Evolutionary conservation across 2,797 vertebrate genomes (phyloP), one percentile per base, ranked within the genome.

Genomic region (Sternotherus odoratus): DNA sequence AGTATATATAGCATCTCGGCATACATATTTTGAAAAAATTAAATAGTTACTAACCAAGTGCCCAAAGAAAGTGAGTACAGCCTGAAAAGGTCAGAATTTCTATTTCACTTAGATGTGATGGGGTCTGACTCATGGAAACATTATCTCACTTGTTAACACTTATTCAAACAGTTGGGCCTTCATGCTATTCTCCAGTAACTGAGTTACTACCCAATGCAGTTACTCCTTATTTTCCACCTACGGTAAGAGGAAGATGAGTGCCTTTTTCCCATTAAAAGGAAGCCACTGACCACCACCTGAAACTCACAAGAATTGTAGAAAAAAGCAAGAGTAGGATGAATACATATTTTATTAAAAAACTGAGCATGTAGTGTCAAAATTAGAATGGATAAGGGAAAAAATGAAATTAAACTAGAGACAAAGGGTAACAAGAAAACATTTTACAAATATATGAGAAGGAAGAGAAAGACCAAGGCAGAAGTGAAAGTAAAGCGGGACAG

Each of bases 61-160:
- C 53, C 94, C 77, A 72, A 36, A 36, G 77, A 93, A 90, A 87
- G 63, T 86, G 53, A 91, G 86, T 28, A 78, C 86, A 74, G 33
- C 84, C 82, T 79, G 84, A n/a, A 95, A 96, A 93, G 93, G 91
- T 91, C 95, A 95, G 85, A 72, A 79, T 95, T 97, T 95, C 90
- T 50, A 86, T 95, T 96, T 95, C 94, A 93, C 80, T 56, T 88
- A 88, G 79, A n/a, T 83, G 79, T 93, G 48, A 50, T 95, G 74
- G 50, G 94, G 80, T 94, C 93, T 93, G 56, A 95, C 86, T 95
- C 95, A 87, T 91, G 85, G 89, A 97, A 97, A 95, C 96, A 95
- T 96, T 97, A 94, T 79, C 90, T 89, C 39, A 53, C 79, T 93
- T 11, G 0, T 93, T 93, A 89, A 23, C 74, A 63, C 79, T 93